Evolutionary conservation across 1,140 invertebrate genomes (phyloP), one percentile per base, ranked within the genome.

Genomic region (Xylocopa sonorina): DNA sequence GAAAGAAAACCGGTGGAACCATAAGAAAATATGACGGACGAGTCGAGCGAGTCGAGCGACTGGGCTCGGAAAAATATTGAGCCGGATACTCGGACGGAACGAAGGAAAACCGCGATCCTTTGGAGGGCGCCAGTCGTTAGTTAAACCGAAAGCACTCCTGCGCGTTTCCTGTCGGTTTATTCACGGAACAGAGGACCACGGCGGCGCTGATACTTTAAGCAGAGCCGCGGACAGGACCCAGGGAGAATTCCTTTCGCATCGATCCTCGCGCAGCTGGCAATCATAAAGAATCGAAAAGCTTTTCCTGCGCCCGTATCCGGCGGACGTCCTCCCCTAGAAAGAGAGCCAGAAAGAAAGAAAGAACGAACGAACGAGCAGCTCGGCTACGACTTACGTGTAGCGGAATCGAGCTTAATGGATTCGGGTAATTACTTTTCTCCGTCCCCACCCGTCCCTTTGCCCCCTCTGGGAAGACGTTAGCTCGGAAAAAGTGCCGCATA

Each of bases 121-220:
- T 34, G 43, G 50, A 32, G 63, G 38, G 55, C 21, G 29, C 34
- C 51, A 50, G 38, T 64, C 79, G 74, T 82, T 72, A 57, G 78
- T 81, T 78, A 78, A 73, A 77, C 73, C 51, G 73, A 76, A 84
- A 84, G 68, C 79, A 82, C 82, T 84, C n/a, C 73, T 58, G 53
- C 73, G 57, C 82, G 69, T 73, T 85, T 84, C 75, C 74, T 73
- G 67, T 76, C 67, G 57, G 48, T 64, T 64, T 58, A 62, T 66
- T 83, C 57, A 67, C 46, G 60, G 53, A 32, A 82, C 48, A 69
- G 75, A 18, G 57, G 29, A 67, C 58, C 34, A n/a, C 38, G 9
- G 21, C 9, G 34, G 38, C 38, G 57, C n/a, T n/a, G 53, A 38
- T 60, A 53, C 29, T 71, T 53, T 64, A 58, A 43, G 51, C 43